Conservation (phyloP, 2,113 vertebrate species). For the Nanorana parkeri region DNA sequence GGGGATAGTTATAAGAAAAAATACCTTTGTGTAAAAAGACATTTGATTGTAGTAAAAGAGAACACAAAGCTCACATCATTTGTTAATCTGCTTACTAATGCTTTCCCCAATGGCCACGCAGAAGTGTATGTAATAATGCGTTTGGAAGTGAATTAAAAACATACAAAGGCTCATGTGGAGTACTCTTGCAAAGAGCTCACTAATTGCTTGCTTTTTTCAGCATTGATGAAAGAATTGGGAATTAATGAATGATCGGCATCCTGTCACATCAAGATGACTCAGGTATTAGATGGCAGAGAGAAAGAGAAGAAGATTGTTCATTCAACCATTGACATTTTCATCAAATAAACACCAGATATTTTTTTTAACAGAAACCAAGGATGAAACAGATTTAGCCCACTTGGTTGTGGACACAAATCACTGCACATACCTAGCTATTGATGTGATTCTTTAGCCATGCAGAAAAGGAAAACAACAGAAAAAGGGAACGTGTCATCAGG, state of each 20-base stretch:
- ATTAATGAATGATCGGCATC: slow-evolving; percentile 25
- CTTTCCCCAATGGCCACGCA: slow-evolving; percentile 5
- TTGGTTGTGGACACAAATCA: not conserved
- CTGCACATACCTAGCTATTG: not conserved
- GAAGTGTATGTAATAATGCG: slow-evolving; percentile 24
- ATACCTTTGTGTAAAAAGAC: slow-evolving; percentile 3
- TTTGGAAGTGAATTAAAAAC: slow-evolving; percentile 30
- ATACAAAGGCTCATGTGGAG: slow-evolving; percentile 25
- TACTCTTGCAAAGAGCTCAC: not conserved
- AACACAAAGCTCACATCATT: slow-evolving; percentile 6
- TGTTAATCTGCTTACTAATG: slow-evolving; percentile 32
- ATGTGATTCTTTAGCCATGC: no score
- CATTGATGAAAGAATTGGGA: not conserved
- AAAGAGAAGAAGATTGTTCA: not conserved
- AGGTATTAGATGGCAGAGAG: not conserved
- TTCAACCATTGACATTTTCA: not conserved
- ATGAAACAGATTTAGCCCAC: not conserved
- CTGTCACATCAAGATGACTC: slow-evolving; percentile 19
- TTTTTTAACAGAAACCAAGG: not conserved
- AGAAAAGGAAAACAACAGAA: no score
- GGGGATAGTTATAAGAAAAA: slow-evolving; percentile 6
- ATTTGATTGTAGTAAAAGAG: slow-evolving; percentile 36
- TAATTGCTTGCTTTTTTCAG: slow-evolving; percentile 36
- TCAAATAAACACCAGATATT: not conserved
- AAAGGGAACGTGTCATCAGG: no score